phyloP scores from a whole-genome alignment of 2,113 vertebrate genomes.

The Seriola rivoliana region DNA sequence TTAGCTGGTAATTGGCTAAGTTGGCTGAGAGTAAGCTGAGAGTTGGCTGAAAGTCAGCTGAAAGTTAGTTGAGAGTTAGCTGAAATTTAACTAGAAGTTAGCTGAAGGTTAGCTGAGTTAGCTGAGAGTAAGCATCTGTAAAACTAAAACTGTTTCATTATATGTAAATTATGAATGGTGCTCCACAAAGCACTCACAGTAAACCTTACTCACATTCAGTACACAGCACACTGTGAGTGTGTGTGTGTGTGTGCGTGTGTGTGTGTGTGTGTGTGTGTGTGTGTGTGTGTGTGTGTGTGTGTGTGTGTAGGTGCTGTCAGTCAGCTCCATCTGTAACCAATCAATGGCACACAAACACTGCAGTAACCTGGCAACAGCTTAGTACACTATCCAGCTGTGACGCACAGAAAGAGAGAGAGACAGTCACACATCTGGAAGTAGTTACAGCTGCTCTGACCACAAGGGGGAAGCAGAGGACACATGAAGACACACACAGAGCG shows the following conservation, averaged over 20 bases:
- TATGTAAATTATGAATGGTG: no score
- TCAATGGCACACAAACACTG: slow-evolving; percentile 56
- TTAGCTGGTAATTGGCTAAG: no score
- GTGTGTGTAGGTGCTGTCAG: neutral
- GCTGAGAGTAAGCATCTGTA: no score
- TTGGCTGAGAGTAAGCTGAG: no score
- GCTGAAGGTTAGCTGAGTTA: no score
- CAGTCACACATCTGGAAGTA: slow-evolving; percentile 45
- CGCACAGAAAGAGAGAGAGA: slow-evolving; percentile 2
- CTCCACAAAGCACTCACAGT: neutral
- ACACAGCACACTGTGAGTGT: neutral
- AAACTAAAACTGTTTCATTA: no score
- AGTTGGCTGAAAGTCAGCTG: no score
- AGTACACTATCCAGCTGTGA: slow-evolving; percentile 48
- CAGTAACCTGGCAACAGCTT: slow-evolving; percentile 53
- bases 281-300: neutral
- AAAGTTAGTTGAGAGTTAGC: no score
- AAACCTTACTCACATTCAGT: neutral
- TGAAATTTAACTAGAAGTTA: no score
- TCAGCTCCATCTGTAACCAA: slow-evolving; percentile 19
- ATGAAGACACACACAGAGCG: neutral
- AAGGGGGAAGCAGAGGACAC: slow-evolving; percentile 41
- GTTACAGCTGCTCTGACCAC: slow-evolving; percentile 34
- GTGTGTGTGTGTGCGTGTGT: neutral
- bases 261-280: neutral